Percentiles rank a stretch among this genome's conserved stretches.
These are phyloP conservation scores for Sakesphorus luctuosus DNA, from an alignment of 2,113 vertebrate genomes.

Conservation along the genomic window DNA sequence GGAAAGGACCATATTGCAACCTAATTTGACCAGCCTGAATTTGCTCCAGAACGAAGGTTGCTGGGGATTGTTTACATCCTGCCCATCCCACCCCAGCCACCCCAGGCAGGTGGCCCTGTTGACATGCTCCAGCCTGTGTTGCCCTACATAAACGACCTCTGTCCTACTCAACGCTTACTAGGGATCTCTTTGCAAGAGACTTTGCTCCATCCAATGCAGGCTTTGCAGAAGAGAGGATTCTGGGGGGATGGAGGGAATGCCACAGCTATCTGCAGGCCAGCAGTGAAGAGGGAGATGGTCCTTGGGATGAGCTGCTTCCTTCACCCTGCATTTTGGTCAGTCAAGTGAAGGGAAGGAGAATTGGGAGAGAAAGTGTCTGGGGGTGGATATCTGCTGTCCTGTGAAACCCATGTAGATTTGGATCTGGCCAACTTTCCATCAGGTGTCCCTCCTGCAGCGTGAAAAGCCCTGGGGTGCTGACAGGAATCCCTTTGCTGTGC, in stretches of 20 bases:
- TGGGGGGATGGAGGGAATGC: not conserved
- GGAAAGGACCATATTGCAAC: constrained; percentile 23
- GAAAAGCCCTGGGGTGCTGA: not conserved
- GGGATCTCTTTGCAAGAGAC: not conserved
- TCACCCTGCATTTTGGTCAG: not conserved
- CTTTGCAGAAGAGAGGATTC: not conserved
- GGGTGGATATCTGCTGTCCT: not conserved
- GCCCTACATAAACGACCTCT: not conserved
- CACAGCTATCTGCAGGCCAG: not conserved
- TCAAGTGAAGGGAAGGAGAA: not conserved
- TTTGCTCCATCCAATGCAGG: not conserved
- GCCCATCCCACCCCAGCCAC: fast-evolving
- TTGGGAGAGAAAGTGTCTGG: not conserved
- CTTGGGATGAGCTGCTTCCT: not conserved
- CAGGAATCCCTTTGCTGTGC: not conserved
- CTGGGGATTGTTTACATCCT: not conserved
- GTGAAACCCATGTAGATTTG: fast-evolving
- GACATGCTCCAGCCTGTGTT: not conserved
- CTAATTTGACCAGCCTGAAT: constrained; percentile 50
- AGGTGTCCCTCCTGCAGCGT: not conserved
- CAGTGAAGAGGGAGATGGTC: not conserved
- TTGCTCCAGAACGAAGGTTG: not conserved
- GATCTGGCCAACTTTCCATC: not conserved
- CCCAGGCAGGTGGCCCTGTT: not conserved
- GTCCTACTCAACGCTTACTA: not conserved